Conservation (phyloP, 1,140 invertebrate species). For the Drosophila santomea region DNA sequence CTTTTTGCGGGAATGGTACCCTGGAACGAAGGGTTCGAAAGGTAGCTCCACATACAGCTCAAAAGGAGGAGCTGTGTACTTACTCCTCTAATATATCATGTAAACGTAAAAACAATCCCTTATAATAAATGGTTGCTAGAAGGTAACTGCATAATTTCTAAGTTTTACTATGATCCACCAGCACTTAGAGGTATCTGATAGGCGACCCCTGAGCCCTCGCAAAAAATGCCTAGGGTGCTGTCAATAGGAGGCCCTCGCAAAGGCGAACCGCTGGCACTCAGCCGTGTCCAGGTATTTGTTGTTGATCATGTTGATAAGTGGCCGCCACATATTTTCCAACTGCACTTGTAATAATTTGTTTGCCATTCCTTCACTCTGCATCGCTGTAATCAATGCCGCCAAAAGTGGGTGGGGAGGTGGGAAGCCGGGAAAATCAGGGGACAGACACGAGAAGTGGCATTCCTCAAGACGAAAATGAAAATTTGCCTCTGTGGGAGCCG, state of each 20-base stretch:
- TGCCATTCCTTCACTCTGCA: slow-evolving; percentile 59
- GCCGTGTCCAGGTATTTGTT: slow-evolving; percentile 80
- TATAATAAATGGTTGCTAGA: too few species aligned
- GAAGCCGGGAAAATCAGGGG: not conserved
- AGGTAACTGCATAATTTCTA: too few species aligned
- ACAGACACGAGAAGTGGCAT: slow-evolving; percentile 37
- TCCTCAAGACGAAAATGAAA: slow-evolving; percentile 54
- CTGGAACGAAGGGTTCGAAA: not conserved
- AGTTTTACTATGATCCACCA: not conserved
- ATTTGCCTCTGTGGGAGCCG: slow-evolving; percentile 65
- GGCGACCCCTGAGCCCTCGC: slow-evolving; percentile 7
- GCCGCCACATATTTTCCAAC: slow-evolving; percentile 75
- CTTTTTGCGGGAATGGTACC: slow-evolving; percentile 12
- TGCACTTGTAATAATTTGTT: slow-evolving; percentile 83
- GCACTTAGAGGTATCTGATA: not conserved
- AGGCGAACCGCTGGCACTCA: slow-evolving; percentile 66
- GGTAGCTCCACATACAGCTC: not conserved
- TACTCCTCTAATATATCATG: too few species aligned
- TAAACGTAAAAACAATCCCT: too few species aligned
- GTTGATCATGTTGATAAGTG: slow-evolving; percentile 82
- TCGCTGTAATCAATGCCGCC: slow-evolving; percentile 73
- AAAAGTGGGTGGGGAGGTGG: slow-evolving; percentile 34
- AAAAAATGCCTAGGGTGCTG: slow-evolving; percentile 47
- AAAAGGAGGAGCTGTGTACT: too few species aligned
- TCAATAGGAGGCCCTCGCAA: slow-evolving; percentile 62